phyloP scores from a whole-genome alignment of 2,113 vertebrate species.

The Circaetus cinerascens region DNA sequence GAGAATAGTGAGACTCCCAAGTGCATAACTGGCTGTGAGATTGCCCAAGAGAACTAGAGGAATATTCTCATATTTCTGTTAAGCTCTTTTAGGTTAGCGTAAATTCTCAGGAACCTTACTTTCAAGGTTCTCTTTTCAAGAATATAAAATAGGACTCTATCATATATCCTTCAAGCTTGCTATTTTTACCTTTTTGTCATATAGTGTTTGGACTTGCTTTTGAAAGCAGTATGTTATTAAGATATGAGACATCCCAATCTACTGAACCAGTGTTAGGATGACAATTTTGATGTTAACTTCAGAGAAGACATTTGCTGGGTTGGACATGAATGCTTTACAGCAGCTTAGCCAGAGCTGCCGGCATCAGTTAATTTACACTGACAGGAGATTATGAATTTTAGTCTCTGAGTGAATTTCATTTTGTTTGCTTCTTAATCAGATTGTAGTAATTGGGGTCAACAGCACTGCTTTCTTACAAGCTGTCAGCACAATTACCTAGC shows the following conservation, averaged over 20 bases:
- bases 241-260: not conserved
- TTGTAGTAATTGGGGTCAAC: not conserved
- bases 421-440: not conserved
- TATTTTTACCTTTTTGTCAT: not conserved
- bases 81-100: not conserved
- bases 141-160: not conserved
- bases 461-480: not conserved
- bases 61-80: not conserved
- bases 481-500: not conserved
- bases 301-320: not conserved
- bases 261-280: not conserved
- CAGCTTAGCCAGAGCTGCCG: not conserved
- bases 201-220: not conserved
- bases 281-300: not conserved
- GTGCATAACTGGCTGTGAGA: not conserved
- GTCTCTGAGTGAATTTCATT: not conserved
- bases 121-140: not conserved
- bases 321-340: not conserved
- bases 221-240: not conserved
- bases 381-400: not conserved
- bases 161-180: not conserved
- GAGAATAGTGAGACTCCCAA: not conserved
- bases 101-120: not conserved
- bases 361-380: not conserved
- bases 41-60: not conserved